Percentiles rank a stretch among this genome's conserved stretches.
Evolutionary conservation across 2,797 vertebrate species (phyloP).

Genomic region (Tarsius wallacei): DNA sequence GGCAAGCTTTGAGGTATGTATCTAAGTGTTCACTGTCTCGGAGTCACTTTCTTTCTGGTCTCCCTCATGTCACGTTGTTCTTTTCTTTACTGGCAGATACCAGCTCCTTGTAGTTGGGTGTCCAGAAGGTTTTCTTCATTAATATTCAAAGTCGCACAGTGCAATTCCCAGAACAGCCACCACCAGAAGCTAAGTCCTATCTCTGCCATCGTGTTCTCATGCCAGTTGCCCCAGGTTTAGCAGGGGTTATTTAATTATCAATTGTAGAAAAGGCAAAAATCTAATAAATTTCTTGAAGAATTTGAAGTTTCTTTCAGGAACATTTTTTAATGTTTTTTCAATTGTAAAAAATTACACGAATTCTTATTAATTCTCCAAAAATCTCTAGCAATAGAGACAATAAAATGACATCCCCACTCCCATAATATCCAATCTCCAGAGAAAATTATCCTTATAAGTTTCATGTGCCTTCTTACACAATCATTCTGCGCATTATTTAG

Average conservation of each 20-base stretch:
- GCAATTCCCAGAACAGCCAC: not conserved
- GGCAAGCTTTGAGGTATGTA: not conserved
- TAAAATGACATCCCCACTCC: not conserved
- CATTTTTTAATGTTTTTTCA: not conserved
- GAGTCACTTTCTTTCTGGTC: not conserved
- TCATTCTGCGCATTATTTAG: not conserved
- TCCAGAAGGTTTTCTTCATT: not conserved
- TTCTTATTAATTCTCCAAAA: conserved; percentile 48
- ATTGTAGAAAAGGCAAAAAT: not conserved
- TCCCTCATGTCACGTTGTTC: not conserved
- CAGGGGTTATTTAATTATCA: not conserved
- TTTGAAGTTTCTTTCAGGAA: not conserved
- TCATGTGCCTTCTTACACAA: not conserved
- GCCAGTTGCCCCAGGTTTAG: not conserved
- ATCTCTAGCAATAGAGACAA: not conserved
- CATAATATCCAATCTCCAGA: not conserved
- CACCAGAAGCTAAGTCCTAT: not conserved
- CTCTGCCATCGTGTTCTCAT: not conserved
- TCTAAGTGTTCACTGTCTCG: not conserved
- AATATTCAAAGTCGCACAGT: not conserved
- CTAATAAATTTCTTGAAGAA: not conserved
- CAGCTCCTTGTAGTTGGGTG: not conserved
- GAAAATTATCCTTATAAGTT: not conserved
- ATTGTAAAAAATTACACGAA: not conserved
- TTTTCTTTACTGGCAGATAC: not conserved